Base-by-base conservation (phyloP, 2,113 vertebrate species). In the Rhinichthys klamathensis region DNA sequence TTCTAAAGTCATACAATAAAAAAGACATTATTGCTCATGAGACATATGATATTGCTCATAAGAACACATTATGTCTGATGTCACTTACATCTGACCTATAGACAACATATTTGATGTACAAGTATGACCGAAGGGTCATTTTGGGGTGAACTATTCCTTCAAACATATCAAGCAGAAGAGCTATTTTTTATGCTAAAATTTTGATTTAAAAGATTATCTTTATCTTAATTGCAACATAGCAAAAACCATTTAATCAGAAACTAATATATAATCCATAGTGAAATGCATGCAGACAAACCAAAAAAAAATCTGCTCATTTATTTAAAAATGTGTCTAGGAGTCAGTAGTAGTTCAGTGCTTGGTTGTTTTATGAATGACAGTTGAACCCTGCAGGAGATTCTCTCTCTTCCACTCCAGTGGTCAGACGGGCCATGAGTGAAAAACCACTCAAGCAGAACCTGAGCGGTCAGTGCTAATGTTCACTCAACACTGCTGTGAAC, bases 361-460 rank as follows among this genome's bases (percentile, higher is more conserved):
- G 65, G 49, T 44, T 7, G 65, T 54, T 85, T 88, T 79, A 69
- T 83, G 69, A 86, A 85, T 85, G 80, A 79, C 41, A 38, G 76
- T 69, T 74, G 73, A 73, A 41, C 67, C 60, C 81, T 46, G 72
- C 25, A 56, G 79, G 79, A 67, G n/a, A 65, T 83, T 35, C 38
- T 56, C 49, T 67, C 72, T 67, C 80, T 86, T 73, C 72, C 80
- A 79, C 84, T 85, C 65, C 75, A 75, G 25, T 63, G 58, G 16
- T 41, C 41, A 65, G 79, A 82, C 41, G 80, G 44, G 18, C 38
- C 41, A n/a, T 60, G 60, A 82, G 67, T 81, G 41, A 84, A 61
- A 3, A 61, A 3, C 58, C 77, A 72, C 23, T 84, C 44, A 60
- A 49, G 73, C 80, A 77, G 65, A 87, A 79, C 63, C 49, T 87